Evolutionary conservation across 2,888 invertebrate species (phyloP).

Genomic region (Scaptodrosophila latifasciaeformis): DNA sequence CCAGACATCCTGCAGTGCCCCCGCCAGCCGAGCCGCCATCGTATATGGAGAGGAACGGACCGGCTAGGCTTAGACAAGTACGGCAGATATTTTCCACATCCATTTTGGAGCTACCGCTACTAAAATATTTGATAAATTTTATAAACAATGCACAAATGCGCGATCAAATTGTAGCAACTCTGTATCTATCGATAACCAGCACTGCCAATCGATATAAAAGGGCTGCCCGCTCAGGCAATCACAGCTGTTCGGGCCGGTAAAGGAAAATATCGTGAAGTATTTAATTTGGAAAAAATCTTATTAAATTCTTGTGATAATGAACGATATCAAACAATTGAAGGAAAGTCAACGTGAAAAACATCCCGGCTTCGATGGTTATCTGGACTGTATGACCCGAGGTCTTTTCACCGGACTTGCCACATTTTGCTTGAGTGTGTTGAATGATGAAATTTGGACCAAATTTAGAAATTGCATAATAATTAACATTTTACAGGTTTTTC

Average conservation of each 20-base stretch:
- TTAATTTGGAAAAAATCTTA: background rate
- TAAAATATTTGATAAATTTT: no score
- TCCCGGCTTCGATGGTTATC: slow-evolving; percentile 75
- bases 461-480: slow-evolving; percentile 48
- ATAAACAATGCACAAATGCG: background rate
- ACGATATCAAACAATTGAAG: slow-evolving; percentile 74
- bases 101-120: slow-evolving; percentile 32
- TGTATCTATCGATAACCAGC: no score
- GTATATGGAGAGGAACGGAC: slow-evolving; percentile 70
- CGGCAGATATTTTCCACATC: slow-evolving; percentile 72
- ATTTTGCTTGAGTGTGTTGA: slow-evolving; percentile 74
- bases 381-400: slow-evolving; percentile 76
- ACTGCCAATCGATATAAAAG: slow-evolving; percentile 9
- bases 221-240: background rate
- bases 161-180: no score
- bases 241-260: background rate
- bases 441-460: background rate
- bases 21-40: slow-evolving; percentile 51
- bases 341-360: slow-evolving; percentile 75
- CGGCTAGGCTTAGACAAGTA: slow-evolving; percentile 68
- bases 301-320: slow-evolving; percentile 63
- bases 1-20: slow-evolving; percentile 50
- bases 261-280: no score
- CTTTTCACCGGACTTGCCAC: slow-evolving; percentile 75
- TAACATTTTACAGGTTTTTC: slow-evolving; percentile 72